These are phyloP conservation scores for Hormaphis cornu DNA, from an alignment of 1,140 invertebrate genomes.

Conservation along the genomic window DNA sequence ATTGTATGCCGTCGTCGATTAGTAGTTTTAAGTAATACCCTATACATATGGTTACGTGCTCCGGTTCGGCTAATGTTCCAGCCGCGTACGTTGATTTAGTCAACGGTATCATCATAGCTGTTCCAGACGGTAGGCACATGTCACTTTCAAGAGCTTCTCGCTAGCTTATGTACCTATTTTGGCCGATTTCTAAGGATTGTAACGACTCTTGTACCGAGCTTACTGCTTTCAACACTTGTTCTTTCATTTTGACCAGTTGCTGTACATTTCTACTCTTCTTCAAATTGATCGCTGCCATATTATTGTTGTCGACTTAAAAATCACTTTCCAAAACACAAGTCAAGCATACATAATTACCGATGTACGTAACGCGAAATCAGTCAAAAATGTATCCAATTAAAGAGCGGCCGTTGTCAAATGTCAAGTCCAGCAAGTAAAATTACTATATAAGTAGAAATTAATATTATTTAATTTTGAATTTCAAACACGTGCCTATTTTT, in stretches of 20 bases:
- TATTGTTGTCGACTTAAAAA: no score
- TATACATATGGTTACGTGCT: conserved; percentile 6
- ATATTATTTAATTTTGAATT: no score
- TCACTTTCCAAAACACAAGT: no score
- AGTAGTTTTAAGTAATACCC: conserved; percentile 1
- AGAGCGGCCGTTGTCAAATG: no score
- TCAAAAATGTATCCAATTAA: no score
- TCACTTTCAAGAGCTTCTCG: conserved; percentile 11
- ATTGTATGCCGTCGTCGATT: conserved; percentile 3
- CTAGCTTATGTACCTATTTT: conserved; percentile 8
- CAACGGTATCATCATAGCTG: conserved; percentile 11
- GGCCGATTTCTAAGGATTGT: neutral
- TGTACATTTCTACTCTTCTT: conserved; percentile 9
- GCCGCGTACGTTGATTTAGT: conserved; percentile 14
- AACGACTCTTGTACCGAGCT: conserved; percentile 11
- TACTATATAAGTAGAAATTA: no score
- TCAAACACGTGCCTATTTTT: no score
- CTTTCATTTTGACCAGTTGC: conserved; percentile 12
- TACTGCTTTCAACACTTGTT: conserved; percentile 13
- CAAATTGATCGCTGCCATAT: neutral
- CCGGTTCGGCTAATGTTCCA: neutral
- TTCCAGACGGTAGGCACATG: neutral
- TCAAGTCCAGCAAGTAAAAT: no score
- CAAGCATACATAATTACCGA: no score
- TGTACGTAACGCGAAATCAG: no score